Conservation (phyloP, 1,140 invertebrate species). For the Drosophila miranda region DNA sequence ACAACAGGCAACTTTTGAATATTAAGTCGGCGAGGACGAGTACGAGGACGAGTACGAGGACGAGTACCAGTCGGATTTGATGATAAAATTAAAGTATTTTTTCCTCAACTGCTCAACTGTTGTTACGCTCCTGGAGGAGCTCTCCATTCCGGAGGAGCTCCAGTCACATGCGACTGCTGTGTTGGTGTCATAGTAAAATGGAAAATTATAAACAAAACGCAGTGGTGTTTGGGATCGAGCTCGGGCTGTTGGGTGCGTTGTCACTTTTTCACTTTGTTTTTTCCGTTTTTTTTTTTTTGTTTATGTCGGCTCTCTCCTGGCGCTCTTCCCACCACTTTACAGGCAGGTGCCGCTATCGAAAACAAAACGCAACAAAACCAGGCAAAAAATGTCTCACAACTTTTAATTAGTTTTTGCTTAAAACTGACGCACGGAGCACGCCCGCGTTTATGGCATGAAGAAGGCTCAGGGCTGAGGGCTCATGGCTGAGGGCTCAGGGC, state of each 20-base stretch:
- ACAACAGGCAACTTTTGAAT: slow-evolving; percentile 53
- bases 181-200: slow-evolving; percentile 57
- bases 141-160: no score
- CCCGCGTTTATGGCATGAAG: slow-evolving; percentile 31
- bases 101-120: slow-evolving; percentile 11
- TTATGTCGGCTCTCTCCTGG: slow-evolving; percentile 23
- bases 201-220: slow-evolving; percentile 72
- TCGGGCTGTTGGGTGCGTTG: slow-evolving; percentile 20
- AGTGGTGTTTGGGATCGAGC: slow-evolving; percentile 29
- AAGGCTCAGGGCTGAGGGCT: slow-evolving; percentile 1
- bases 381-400: slow-evolving; percentile 75
- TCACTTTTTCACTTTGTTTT: slow-evolving; percentile 17
- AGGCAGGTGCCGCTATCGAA: slow-evolving; percentile 54
- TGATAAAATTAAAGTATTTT: slow-evolving; percentile 45
- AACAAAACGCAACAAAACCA: slow-evolving; percentile 52
- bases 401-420: slow-evolving; percentile 81
- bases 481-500: neutral
- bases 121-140: no score
- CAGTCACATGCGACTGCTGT: slow-evolving; percentile 13
- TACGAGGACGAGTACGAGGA: slow-evolving; percentile 7
- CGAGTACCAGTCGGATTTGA: slow-evolving; percentile 19
- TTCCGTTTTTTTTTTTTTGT: slow-evolving; percentile 39
- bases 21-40: slow-evolving; percentile 41
- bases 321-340: slow-evolving; percentile 3
- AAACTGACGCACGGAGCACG: slow-evolving; percentile 58